Percentiles rank a stretch among this genome's conserved stretches.
phyloP scores from a whole-genome alignment of 2,888 invertebrate genomes.

The Apomyelois bistriatella region DNA sequence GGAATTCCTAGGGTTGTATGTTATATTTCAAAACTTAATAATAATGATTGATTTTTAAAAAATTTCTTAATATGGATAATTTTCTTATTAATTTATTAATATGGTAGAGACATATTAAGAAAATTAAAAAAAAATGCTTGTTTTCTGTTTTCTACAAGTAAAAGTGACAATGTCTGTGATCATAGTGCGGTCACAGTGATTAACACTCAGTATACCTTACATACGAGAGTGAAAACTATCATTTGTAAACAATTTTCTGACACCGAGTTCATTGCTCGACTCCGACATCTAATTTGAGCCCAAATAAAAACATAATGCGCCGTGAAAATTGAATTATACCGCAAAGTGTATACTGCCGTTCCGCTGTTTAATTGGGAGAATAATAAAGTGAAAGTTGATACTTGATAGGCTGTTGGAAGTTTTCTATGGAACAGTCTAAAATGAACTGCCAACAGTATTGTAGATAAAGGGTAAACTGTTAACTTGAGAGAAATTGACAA shows the following conservation, averaged over 20 bases:
- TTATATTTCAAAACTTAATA: no score
- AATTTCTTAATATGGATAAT: no score
- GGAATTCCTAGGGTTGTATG: no score
- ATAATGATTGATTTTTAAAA: no score
- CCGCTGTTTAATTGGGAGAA: neutral
- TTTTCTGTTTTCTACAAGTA: slow-evolving; percentile 16
- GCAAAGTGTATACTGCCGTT: neutral
- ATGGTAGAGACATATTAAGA: no score
- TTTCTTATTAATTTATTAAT: no score
- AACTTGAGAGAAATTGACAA: no score
- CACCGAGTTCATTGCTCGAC: slow-evolving; percentile 16
- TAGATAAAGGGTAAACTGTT: no score
- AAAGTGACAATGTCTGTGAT: slow-evolving; percentile 28
- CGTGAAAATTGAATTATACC: slow-evolving; percentile 15
- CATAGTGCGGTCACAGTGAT: slow-evolving; percentile 19
- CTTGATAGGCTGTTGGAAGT: neutral
- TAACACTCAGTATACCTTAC: slow-evolving; percentile 20
- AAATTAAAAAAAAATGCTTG: neutral
- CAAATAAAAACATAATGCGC: slow-evolving; percentile 14
- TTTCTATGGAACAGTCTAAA: neutral
- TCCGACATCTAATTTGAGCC: slow-evolving; percentile 15
- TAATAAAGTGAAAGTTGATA: slow-evolving; percentile 1
- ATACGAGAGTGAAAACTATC: slow-evolving; percentile 20
- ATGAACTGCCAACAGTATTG: no score
- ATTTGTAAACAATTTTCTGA: slow-evolving; percentile 16